phyloP scores from a whole-genome alignment of 2,113 vertebrate genomes.

The Hipposideros armiger region DNA sequence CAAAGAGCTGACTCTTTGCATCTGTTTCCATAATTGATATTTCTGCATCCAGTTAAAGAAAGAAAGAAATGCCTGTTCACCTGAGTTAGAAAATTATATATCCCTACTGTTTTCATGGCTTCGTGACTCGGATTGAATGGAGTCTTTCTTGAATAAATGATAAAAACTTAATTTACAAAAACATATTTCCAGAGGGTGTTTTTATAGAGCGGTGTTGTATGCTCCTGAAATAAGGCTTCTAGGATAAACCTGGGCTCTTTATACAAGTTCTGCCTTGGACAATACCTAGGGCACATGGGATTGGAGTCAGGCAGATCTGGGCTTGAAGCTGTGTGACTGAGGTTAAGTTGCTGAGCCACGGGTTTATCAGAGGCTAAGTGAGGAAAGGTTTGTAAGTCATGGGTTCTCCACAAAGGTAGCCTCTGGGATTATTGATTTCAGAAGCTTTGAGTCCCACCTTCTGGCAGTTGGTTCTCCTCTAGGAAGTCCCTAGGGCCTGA shows the following conservation, averaged over 20 bases:
- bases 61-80: constrained; percentile 40
- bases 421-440: not conserved
- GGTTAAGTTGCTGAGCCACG: not conserved
- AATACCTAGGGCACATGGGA: too few relatives aligned
- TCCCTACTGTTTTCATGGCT: not conserved
- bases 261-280: not conserved
- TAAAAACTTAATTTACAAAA: constrained; percentile 58
- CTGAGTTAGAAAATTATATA: not conserved
- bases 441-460: not conserved
- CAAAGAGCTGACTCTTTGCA: not conserved
- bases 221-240: not conserved
- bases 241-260: not conserved
- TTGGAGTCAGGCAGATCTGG: not conserved
- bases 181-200: not conserved
- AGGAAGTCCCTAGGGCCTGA: not conserved
- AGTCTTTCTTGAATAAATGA: constrained; percentile 31
- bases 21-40: not conserved
- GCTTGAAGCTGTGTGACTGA: not conserved
- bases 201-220: not conserved
- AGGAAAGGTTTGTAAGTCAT: not conserved
- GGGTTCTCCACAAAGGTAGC: not conserved
- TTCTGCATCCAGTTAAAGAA: not conserved
- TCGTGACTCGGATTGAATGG: not conserved
- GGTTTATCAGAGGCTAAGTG: not conserved
- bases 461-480: not conserved